These are phyloP conservation scores for Toxotes lorentzi DNA, from an alignment of 2,797 vertebrate genomes.

Conservation along the genomic window DNA sequence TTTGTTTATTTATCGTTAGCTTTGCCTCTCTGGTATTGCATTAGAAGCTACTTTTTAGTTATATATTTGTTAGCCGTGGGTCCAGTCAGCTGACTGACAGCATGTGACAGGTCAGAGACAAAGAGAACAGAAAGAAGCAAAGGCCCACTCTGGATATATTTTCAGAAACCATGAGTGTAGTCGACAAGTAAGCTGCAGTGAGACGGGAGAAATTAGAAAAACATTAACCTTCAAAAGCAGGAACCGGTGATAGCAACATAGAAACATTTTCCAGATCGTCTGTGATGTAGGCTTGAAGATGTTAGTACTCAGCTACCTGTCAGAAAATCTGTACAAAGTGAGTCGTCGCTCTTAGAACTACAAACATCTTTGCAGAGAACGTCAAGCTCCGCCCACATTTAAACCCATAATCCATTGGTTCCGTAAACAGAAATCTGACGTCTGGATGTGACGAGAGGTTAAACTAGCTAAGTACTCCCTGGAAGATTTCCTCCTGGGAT, in stretches of 20 bases:
- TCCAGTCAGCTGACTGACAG: conserved; percentile 70
- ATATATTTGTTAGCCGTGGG: fast-evolving
- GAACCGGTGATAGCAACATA: fast-evolving
- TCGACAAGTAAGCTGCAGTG: fast-evolving
- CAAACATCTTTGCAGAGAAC: background rate
- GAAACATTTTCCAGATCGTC: background rate
- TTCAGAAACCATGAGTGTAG: background rate
- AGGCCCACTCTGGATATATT: background rate
- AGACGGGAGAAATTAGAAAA: background rate
- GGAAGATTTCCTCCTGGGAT: background rate
- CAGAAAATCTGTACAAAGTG: background rate
- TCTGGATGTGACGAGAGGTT: background rate
- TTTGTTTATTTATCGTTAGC: background rate
- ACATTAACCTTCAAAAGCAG: fast-evolving
- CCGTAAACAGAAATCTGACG: conserved; percentile 44
- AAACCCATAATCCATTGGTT: conserved; percentile 51
- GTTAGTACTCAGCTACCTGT: fast-evolving
- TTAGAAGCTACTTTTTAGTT: background rate
- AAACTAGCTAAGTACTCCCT: background rate
- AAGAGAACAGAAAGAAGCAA: background rate
- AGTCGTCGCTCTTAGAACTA: fast-evolving
- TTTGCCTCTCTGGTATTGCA: background rate
- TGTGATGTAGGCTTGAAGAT: fast-evolving
- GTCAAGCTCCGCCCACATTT: background rate
- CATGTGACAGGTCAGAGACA: background rate